These are phyloP conservation scores for Listronotus oregonensis DNA, from an alignment of 1,140 invertebrate genomes.

Conservation along the genomic window DNA sequence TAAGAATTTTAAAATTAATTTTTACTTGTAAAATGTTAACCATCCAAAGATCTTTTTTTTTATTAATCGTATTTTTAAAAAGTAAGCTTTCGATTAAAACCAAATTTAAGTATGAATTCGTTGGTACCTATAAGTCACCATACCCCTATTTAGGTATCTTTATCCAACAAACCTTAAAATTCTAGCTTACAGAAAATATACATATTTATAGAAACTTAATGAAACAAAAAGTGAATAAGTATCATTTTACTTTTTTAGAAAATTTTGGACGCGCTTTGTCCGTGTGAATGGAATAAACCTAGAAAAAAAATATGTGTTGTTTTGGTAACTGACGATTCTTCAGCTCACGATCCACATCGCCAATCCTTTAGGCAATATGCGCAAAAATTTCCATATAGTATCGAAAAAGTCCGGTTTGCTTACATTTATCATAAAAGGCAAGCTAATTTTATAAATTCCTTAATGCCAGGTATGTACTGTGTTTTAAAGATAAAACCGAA, in stretches of 20 bases:
- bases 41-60: too few species aligned
- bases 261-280: conserved; percentile 85
- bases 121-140: too few species aligned
- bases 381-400: conserved; percentile 63
- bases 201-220: too few species aligned
- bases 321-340: conserved; percentile 76
- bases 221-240: background rate
- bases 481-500: too few species aligned
- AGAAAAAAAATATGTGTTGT: conserved; percentile 88
- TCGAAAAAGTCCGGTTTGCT: conserved; percentile 79
- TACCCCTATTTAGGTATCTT: too few species aligned
- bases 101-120: too few species aligned
- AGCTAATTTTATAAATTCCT: conserved; percentile 76
- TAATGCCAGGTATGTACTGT: conserved; percentile 63
- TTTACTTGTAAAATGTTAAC: too few species aligned
- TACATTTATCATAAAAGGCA: conserved; percentile 88
- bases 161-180: too few species aligned
- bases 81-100: too few species aligned
- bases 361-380: conserved; percentile 72
- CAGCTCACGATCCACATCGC: conserved; percentile 64
- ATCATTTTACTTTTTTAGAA: conserved; percentile 56
- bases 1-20: too few species aligned
- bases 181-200: too few species aligned
- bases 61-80: too few species aligned
- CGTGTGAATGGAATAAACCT: conserved; percentile 78